Conservation (phyloP, 2,888 invertebrate genomes). For the Andricus curvator region DNA sequence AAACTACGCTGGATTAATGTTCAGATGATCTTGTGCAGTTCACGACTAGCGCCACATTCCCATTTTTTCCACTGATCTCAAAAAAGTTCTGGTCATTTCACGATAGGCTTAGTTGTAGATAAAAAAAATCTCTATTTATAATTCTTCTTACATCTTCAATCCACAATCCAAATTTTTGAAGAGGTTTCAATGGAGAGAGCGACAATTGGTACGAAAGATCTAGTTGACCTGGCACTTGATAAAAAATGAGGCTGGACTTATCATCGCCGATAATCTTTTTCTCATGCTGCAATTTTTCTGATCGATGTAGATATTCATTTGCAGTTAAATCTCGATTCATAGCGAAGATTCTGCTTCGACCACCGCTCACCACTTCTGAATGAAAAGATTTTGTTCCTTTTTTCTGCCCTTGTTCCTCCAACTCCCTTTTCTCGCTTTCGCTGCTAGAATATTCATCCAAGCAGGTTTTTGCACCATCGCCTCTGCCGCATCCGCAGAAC, state of each 20-base stretch:
- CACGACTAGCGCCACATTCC: too few relatives aligned
- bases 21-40: too few relatives aligned
- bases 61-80: too few relatives aligned
- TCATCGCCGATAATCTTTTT: conserved; percentile 47
- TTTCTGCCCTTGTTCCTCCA: conserved; percentile 3
- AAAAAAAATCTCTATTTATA: not conserved
- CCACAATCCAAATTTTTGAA: conserved; percentile 32
- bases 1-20: too few relatives aligned
- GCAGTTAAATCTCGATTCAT: conserved; percentile 66
- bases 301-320: conserved; percentile 69
- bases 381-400: conserved; percentile 44
- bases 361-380: not conserved
- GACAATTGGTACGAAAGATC: conserved; percentile 42
- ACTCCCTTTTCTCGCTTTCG: conserved; percentile 23
- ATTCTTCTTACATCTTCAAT: conserved; percentile 31
- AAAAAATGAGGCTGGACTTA: conserved; percentile 45
- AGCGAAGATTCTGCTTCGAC: conserved; percentile 66
- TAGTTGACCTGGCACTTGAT: conserved; percentile 40
- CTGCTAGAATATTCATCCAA: conserved; percentile 38
- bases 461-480: conserved; percentile 16
- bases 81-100: too few relatives aligned
- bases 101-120: too few relatives aligned
- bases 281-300: conserved; percentile 49
- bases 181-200: conserved; percentile 39
- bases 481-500: not conserved